Base-by-base conservation (phyloP, 2,888 invertebrate species). In the Meloe dianella region DNA sequence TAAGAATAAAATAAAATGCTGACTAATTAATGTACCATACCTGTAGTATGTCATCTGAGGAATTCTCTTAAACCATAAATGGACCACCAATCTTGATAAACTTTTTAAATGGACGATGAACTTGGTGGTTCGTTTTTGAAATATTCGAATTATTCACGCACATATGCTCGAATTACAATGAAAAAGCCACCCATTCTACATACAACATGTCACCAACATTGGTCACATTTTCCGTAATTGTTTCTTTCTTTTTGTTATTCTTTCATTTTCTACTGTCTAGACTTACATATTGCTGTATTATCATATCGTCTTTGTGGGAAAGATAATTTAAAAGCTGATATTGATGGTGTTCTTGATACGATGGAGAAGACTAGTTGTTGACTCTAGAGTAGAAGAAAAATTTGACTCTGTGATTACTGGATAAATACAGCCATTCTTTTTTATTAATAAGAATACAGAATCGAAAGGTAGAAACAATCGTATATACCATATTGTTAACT, bases 71-170 rank as follows among this genome's bases (percentile, higher is more conserved):
- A 66, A 66, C 69, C 69, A 69, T 66, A 69, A 69, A 69, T 69
- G 69, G 69, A 69, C 69, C 66, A 69, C 69, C 69, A 69, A 69
- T 69, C 69, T 69, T 69, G 69, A 69, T 69, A 69, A 68, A 66
- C 65, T 69, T 54, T 68, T 69, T 66, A 69, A 69, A 64, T 69
- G 69, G 63, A 69, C 66, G 66, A 69, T 69, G 69, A 69, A 69
- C 69, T 69, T 64, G 69, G 35, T 60, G 63, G 60, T 66, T 12
- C 24, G 10, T 54, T 56, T 66, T 64, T 66, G 64, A 69, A 66
- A 69, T 66, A 69, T 69, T 66, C 69, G 64, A 69, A 69, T 69
- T 69, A 69, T 69, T 69, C 69, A 69, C 69, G 69, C 66, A 69
- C 66, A 69, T 63, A 68, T 57, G 68, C 63, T 68, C 63, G 63